A percentile compares a stretch with the other conserved stretches of the same genome.
These are phyloP conservation scores for Tiphia femorata DNA, from an alignment of 2,888 invertebrate species.

Conservation along the genomic window DNA sequence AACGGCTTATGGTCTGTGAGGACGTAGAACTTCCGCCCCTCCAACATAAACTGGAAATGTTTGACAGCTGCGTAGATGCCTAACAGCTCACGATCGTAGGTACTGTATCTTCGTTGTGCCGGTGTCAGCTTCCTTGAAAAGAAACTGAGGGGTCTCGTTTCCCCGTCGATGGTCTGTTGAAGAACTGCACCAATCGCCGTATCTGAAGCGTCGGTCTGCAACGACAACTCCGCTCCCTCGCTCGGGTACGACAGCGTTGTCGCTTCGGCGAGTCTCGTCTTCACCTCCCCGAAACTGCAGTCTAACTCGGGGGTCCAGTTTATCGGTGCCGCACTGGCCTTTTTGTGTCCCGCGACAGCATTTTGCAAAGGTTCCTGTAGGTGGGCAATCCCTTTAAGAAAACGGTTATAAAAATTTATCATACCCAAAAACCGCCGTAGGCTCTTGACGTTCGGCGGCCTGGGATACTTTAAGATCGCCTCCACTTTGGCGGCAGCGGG, in stretches of 20 bases:
- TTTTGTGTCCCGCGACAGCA: not conserved
- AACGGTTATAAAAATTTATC: not conserved
- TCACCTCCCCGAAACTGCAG: not conserved
- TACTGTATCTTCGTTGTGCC: not conserved
- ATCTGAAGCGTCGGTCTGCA: conserved; percentile 3
- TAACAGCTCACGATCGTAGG: conserved; percentile 6
- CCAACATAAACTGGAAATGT: not conserved
- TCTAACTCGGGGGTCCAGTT: no score
- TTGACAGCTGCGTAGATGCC: conserved; percentile 1
- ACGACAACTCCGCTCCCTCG: no score
- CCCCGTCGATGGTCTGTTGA: not conserved
- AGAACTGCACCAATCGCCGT: not conserved
- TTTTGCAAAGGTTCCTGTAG: not conserved
- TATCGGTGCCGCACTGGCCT: not conserved
- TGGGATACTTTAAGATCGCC: not conserved
- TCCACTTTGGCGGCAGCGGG: not conserved
- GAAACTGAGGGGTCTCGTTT: conserved; percentile 6
- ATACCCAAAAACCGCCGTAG: not conserved
- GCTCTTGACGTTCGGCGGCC: not conserved
- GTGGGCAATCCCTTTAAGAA: not conserved
- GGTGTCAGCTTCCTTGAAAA: conserved; percentile 3
- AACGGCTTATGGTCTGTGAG: conserved; percentile 7
- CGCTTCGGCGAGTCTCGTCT: no score
- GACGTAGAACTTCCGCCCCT: not conserved
- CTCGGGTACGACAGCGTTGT: no score